These are phyloP conservation scores for Sialis fuliginosa DNA, from an alignment of 2,888 invertebrate genomes.

Conservation along the genomic window DNA sequence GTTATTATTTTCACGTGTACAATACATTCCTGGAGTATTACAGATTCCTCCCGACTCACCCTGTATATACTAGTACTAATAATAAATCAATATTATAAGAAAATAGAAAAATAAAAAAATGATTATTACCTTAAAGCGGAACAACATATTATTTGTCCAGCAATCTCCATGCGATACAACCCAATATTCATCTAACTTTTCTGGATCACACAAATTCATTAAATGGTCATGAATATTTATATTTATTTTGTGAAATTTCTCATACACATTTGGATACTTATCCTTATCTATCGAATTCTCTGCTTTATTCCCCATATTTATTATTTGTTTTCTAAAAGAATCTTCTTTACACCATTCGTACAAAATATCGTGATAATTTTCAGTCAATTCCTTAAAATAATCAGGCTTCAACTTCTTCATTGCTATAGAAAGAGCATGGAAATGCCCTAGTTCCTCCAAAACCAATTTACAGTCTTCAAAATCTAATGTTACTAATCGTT, in stretches of 20 bases:
- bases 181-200: slow-evolving; percentile 10
- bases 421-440: slow-evolving; percentile 1
- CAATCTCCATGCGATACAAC: slow-evolving; percentile 16
- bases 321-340: too few relatives aligned
- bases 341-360: too few relatives aligned
- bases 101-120: background rate
- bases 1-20: too few relatives aligned
- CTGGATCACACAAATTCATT: slow-evolving; percentile 7
- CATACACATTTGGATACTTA: too few relatives aligned
- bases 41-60: too few relatives aligned
- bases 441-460: slow-evolving; percentile 1
- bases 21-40: too few relatives aligned
- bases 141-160: slow-evolving; percentile 15
- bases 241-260: too few relatives aligned
- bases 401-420: slow-evolving; percentile 1
- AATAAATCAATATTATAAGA: background rate
- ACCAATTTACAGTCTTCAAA: slow-evolving; percentile 1
- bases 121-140: slow-evolving; percentile 11
- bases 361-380: too few relatives aligned
- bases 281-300: too few relatives aligned
- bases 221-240: background rate
- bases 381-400: too few relatives aligned
- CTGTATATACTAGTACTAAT: too few relatives aligned
- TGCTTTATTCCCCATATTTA: too few relatives aligned
- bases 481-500: slow-evolving; percentile 2